These are phyloP conservation scores for Callithrix jacchus DNA, from an alignment of 2,113 vertebrate species.

Conservation along the genomic window DNA sequence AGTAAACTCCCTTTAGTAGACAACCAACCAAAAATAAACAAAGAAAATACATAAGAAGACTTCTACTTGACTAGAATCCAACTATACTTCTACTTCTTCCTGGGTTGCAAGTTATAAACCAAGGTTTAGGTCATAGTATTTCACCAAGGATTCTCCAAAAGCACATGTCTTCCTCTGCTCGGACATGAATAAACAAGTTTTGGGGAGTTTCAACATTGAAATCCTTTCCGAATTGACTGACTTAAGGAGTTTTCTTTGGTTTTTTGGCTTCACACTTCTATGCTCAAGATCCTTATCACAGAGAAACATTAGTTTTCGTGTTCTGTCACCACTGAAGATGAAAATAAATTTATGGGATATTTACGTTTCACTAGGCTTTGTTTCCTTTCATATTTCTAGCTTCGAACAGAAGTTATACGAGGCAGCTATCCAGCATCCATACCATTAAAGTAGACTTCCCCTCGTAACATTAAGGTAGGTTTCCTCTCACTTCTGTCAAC, in stretches of 20 bases:
- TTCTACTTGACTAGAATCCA: background rate
- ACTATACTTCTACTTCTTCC: background rate
- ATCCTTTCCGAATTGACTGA: background rate
- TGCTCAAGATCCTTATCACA: background rate
- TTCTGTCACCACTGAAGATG: background rate
- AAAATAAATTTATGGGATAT: background rate
- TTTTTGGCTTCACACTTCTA: background rate
- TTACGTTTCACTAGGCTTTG: background rate
- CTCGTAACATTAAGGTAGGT: background rate
- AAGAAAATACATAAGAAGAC: background rate
- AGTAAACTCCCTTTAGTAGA: background rate
- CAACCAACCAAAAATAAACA: background rate
- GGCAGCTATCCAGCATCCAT: background rate
- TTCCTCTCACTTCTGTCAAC: background rate
- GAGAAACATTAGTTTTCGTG: background rate
- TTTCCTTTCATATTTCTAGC: background rate
- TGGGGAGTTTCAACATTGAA: background rate
- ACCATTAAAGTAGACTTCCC: background rate
- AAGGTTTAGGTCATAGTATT: background rate
- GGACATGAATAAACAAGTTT: background rate
- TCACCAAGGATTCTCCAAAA: background rate
- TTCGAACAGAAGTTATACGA: background rate
- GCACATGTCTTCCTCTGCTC: background rate
- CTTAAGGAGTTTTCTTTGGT: background rate
- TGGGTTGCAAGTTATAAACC: background rate